phyloP scores from a whole-genome alignment of 2,113 vertebrate species.

The Chinchilla lanigera region DNA sequence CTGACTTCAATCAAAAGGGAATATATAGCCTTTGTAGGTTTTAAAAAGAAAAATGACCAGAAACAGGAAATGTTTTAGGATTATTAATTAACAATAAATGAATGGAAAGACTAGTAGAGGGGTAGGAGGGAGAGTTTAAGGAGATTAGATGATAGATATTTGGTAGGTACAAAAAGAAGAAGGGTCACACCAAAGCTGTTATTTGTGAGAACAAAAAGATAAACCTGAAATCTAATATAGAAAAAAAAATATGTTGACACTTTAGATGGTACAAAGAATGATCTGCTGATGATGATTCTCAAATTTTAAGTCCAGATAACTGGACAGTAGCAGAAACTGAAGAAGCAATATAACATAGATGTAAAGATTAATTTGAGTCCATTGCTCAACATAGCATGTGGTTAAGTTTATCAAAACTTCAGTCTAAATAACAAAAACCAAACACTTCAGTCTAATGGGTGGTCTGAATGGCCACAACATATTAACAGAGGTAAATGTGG shows the following conservation, averaged over 20 bases:
- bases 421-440: no score
- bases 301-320: background rate
- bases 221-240: background rate
- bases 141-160: background rate
- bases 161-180: background rate
- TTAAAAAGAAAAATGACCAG: slow-evolving; percentile 23
- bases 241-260: background rate
- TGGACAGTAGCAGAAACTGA: background rate
- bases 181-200: background rate
- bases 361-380: slow-evolving; percentile 18
- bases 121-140: background rate
- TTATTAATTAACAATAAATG: background rate
- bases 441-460: background rate
- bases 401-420: background rate
- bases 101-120: background rate
- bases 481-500: background rate
- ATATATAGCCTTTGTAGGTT: background rate
- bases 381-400: background rate
- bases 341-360: background rate
- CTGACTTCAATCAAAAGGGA: background rate
- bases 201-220: background rate
- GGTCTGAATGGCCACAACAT: background rate
- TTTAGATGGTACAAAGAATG: background rate
- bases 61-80: background rate
- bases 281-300: background rate